Conservation (phyloP, 2,113 vertebrate genomes). For the Thalassoma bifasciatum region DNA sequence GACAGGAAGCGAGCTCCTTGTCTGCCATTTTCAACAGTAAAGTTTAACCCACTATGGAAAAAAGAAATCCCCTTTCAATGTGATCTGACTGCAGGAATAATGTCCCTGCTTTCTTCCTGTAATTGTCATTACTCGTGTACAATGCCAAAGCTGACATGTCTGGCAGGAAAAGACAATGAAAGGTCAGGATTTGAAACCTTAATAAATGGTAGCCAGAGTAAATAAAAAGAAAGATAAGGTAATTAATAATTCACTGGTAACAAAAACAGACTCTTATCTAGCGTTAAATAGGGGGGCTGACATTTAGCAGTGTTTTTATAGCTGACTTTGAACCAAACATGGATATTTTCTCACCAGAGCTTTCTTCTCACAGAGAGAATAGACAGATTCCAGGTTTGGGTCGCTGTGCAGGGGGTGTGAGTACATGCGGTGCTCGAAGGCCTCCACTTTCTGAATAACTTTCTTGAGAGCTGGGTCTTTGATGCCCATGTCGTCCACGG, state of each 20-base stretch:
- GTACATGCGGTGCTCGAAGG: slow-evolving; percentile 98
- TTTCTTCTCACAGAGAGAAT: slow-evolving; percentile 97
- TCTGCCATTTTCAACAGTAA: background rate
- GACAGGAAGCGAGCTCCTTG: background rate
- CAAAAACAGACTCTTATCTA: background rate
- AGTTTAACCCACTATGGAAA: background rate
- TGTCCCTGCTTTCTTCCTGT: slow-evolving; percentile 41
- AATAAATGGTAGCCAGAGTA: background rate
- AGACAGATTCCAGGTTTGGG: slow-evolving; percentile 89
- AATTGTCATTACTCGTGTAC: slow-evolving; percentile 29
- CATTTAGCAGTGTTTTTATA: slow-evolving; percentile 9
- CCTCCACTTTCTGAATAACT: slow-evolving; percentile 96
- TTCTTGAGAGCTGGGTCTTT: slow-evolving; percentile 95
- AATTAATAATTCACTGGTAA: background rate
- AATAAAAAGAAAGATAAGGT: background rate
- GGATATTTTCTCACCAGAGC: slow-evolving; percentile 85
- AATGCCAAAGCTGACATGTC: background rate
- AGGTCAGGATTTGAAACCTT: slow-evolving; percentile 22
- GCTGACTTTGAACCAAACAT: slow-evolving; percentile 1
- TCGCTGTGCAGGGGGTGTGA: slow-evolving; percentile 96
- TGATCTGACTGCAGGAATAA: background rate
- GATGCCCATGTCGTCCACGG: slow-evolving; percentile 98
- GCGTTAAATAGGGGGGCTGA: background rate
- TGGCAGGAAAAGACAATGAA: slow-evolving; percentile 26
- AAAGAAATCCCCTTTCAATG: background rate